Conservation (phyloP, 2,797 vertebrate species). For the Esox lucius region DNA sequence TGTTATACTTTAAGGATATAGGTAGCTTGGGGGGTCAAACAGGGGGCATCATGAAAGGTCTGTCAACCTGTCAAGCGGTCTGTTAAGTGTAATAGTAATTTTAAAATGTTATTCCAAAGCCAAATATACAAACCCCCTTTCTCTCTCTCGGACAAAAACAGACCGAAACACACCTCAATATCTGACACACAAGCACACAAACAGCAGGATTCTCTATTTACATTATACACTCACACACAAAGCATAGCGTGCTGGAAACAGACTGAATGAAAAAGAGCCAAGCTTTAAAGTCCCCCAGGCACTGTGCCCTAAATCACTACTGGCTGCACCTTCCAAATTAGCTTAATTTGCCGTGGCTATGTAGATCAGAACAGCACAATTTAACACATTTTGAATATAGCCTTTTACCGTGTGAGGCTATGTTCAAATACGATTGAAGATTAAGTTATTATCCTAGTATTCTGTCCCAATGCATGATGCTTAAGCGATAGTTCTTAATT, state of each 20-base stretch:
- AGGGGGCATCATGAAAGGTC: too few species aligned
- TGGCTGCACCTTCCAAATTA: slow-evolving; percentile 67
- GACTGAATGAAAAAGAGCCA: slow-evolving; percentile 65
- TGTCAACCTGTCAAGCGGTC: too few species aligned
- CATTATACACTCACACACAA: slow-evolving; percentile 72
- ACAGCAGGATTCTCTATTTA: slow-evolving; percentile 57
- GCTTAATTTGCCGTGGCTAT: slow-evolving; percentile 58
- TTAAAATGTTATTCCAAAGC: too few species aligned
- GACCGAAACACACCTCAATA: background rate
- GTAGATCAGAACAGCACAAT: background rate
- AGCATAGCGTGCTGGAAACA: slow-evolving; percentile 73
- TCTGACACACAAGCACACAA: slow-evolving; percentile 55
- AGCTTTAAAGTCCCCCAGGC: slow-evolving; percentile 64
- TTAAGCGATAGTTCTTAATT: background rate
- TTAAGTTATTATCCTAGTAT: background rate
- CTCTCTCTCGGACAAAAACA: background rate
- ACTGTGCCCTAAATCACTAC: slow-evolving; percentile 63
- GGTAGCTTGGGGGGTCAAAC: too few species aligned
- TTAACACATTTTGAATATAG: background rate
- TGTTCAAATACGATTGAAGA: background rate
- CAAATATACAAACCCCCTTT: background rate
- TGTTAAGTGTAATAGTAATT: too few species aligned
- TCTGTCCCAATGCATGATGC: background rate
- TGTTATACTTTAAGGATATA: too few species aligned
- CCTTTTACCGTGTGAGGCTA: background rate